A percentile compares a stretch with the other conserved stretches of the same genome.
These are phyloP conservation scores for Melipona bicolor DNA, from an alignment of 2,888 invertebrate species.

Conservation along the genomic window DNA sequence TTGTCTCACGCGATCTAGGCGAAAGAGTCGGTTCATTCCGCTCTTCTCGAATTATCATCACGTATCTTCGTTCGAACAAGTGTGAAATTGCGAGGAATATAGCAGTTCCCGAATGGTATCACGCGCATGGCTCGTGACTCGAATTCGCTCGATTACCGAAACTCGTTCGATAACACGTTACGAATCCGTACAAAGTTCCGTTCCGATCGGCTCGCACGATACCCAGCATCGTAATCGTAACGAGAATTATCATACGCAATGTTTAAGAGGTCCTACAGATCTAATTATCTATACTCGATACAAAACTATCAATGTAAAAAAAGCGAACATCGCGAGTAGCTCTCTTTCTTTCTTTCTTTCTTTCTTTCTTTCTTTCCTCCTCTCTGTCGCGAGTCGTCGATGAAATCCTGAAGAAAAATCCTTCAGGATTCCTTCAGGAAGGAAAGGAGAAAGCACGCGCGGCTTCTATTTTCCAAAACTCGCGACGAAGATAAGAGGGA, in stretches of 20 bases:
- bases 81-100: not conserved
- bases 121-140: not conserved
- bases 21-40: too few species aligned
- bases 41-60: too few species aligned
- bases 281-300: not conserved
- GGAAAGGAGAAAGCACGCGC: not conserved
- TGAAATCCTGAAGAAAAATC: not conserved
- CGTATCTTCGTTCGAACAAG: not conserved
- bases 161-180: not conserved
- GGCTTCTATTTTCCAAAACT: too few species aligned
- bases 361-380: not conserved
- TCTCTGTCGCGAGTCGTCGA: conserved; percentile 14
- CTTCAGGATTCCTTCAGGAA: too few species aligned
- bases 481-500: not conserved
- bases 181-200: not conserved
- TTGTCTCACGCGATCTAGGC: too few species aligned
- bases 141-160: not conserved
- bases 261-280: not conserved
- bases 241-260: not conserved
- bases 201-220: not conserved
- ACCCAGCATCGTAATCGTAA: not conserved
- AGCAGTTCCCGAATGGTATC: not conserved
- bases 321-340: not conserved
- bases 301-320: conserved; percentile 15
- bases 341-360: not conserved